Conservation (phyloP, 2,888 invertebrate genomes). For the Didymodactylos carnosus region DNA sequence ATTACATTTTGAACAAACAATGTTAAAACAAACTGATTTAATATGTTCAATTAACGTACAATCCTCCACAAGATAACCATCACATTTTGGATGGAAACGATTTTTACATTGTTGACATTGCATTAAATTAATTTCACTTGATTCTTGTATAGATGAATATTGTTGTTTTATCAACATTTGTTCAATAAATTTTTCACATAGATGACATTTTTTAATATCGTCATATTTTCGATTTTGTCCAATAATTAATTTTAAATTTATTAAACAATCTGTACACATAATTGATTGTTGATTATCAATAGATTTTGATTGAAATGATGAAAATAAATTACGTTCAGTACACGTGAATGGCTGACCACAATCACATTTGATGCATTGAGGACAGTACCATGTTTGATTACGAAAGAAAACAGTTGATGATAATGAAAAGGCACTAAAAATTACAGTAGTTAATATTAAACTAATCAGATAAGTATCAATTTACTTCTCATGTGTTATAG, state of each 20-base stretch:
- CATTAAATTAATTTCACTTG: slow-evolving; percentile 18
- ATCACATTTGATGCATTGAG: background rate
- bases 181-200: background rate
- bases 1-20: background rate
- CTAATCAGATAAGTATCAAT: too few species aligned
- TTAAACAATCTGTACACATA: background rate
- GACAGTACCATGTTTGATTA: background rate
- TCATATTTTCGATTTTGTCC: background rate
- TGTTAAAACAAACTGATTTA: background rate
- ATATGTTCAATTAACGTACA: background rate
- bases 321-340: background rate
- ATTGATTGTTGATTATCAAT: background rate
- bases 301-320: background rate
- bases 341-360: background rate
- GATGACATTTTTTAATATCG: background rate
- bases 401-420: background rate
- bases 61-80: background rate
- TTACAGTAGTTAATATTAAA: too few species aligned
- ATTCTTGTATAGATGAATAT: too few species aligned
- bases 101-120: slow-evolving; percentile 32
- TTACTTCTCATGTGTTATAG: too few species aligned
- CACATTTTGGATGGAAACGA: slow-evolving; percentile 34
- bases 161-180: background rate
- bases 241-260: background rate
- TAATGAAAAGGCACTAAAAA: too few species aligned